phyloP scores from a whole-genome alignment of 2,113 vertebrate genomes.

The Myanophis thanlyinensis region DNA sequence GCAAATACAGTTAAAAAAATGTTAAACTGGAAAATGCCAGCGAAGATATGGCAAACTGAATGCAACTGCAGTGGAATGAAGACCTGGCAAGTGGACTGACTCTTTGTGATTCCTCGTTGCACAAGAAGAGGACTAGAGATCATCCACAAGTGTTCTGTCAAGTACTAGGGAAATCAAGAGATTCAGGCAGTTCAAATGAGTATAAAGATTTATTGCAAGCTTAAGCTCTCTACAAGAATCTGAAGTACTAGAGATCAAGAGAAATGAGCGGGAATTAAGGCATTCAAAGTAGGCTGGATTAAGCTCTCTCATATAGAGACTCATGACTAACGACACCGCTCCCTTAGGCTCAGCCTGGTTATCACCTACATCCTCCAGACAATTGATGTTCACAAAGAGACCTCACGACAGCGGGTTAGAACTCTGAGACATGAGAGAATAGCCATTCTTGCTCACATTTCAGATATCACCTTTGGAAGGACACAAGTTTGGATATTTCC shows the following conservation, averaged over 20 bases:
- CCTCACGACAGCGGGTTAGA: background rate
- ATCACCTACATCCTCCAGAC: background rate
- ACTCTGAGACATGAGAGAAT: background rate
- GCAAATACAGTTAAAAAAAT: background rate
- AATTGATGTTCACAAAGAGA: background rate
- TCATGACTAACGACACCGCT: background rate
- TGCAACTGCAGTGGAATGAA: background rate
- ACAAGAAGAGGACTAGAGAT: too few relatives aligned
- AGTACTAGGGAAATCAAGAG: too few relatives aligned
- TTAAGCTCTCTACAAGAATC: too few relatives aligned
- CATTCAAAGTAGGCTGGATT: background rate
- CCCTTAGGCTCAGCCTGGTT: background rate
- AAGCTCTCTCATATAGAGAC: background rate
- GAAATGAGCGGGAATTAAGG: too few relatives aligned
- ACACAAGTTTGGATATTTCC: background rate
- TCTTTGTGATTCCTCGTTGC: too few relatives aligned
- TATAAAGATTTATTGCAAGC: too few relatives aligned
- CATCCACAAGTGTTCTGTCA: too few relatives aligned
- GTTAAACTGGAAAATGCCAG: background rate
- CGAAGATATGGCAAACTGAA: background rate
- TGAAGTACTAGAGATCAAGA: too few relatives aligned
- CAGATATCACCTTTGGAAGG: background rate
- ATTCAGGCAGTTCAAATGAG: too few relatives aligned
- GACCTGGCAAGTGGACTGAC: background rate
- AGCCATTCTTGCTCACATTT: background rate